Percentiles rank a stretch among this genome's conserved stretches.
These are phyloP conservation scores for Oreochromis aureus DNA, from an alignment of 2,113 vertebrate species.

Conservation along the genomic window DNA sequence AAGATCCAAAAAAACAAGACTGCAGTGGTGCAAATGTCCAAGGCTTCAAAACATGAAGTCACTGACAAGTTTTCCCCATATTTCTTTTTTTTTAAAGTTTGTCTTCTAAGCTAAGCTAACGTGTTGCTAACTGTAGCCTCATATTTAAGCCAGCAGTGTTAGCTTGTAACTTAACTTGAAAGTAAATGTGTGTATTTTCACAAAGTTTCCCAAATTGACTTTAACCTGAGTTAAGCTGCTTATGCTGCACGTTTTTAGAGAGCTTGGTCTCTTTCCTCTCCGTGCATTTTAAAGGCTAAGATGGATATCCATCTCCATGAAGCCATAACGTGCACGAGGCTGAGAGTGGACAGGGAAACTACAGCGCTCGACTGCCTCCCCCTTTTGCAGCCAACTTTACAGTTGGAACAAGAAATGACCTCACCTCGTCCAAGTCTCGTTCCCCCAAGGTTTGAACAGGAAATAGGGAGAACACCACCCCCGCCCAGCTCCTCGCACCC, in stretches of 20 bases:
- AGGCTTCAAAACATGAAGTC: neutral
- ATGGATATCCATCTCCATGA: neutral
- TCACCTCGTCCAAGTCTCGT: slow-evolving; percentile 50
- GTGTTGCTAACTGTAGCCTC: neutral
- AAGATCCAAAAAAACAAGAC: neutral
- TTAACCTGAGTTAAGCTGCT: neutral
- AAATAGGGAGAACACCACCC: slow-evolving; percentile 44
- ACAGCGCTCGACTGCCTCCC: neutral
- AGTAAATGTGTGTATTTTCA: neutral
- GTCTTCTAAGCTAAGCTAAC: neutral
- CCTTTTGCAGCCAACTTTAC: slow-evolving; percentile 31
- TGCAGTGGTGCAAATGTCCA: neutral
- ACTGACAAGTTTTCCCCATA: neutral
- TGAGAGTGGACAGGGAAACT: neutral
- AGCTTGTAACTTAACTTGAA: neutral
- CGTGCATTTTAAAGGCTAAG: neutral
- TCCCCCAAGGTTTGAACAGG: slow-evolving; percentile 59
- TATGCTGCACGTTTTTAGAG: neutral
- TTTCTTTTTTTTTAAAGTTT: neutral
- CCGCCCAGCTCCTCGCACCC: slow-evolving; percentile 13
- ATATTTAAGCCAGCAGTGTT: neutral
- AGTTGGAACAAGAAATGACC: slow-evolving; percentile 61
- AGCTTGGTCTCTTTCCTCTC: neutral
- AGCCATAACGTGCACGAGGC: neutral
- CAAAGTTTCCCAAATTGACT: too few relatives aligned